Base-by-base conservation (phyloP, 1,140 invertebrate genomes). In the Parasteatoda tepidariorum region DNA sequence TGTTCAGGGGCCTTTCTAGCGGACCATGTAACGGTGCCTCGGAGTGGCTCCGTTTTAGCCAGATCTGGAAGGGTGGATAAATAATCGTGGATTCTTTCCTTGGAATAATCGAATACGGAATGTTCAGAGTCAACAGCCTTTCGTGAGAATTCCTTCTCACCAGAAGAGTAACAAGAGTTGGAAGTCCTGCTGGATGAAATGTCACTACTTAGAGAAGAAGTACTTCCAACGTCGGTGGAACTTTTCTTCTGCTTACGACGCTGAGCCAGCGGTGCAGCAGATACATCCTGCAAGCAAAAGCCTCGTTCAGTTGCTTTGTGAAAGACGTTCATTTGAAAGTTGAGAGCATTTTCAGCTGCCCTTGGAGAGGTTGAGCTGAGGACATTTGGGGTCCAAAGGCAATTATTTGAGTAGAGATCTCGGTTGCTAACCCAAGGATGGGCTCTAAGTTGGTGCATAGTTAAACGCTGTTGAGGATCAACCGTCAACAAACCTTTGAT, bases 401-500 rank as follows among this genome's bases (percentile, higher is more conserved):
- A 91, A 2, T 91, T 91, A 64, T 89, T 76, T 13, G 89, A 88
- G 71, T 86, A 89, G 0, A 73, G 33, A 33, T 34, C 87, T 41
- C 86, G 81, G 82, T 90, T 83, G 68, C 88, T 86, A 30, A 95
- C 78, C 94, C 95, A 96, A 6, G 91, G 88, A 86, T 93, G 92
- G 7, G 89, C 88, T 0, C 91, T 87, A 1, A 96, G 88, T 57
- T 94, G 92, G 15, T 86, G 85, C 88, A 96, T 93, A 31, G 91
- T 92, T 5, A 96, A 88, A 75, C 96, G 90, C 85, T 93, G 91
- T 26, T 89, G 90, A 0, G 95, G 94, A 87, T 97, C 94, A 1
- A 96, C 93, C 0, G 93, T 94, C 28, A 98, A 88, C 28, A 98
- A 89, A 13, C 93, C 92, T 89, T 91, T 91, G 18, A 95, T 94